A percentile compares a stretch with the other conserved stretches of the same genome.
These are phyloP conservation scores for Peromyscus melanophrys DNA, from an alignment of 2,797 vertebrate species.

Conservation along the genomic window DNA sequence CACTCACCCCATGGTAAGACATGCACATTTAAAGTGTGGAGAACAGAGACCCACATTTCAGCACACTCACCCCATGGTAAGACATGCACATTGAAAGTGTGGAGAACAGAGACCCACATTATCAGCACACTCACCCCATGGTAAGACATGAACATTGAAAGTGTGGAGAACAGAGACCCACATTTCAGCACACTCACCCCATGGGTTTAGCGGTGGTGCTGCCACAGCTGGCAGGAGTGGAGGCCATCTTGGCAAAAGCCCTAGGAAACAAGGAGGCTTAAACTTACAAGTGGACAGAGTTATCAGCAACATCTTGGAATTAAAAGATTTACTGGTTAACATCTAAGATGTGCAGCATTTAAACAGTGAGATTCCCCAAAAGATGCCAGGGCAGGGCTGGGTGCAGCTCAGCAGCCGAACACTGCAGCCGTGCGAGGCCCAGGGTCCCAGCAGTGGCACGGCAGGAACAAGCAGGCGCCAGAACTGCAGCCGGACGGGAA, in stretches of 20 bases:
- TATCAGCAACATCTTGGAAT: slow-evolving; percentile 18
- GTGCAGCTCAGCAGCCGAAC: background rate
- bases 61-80: slow-evolving; percentile 92
- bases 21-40: background rate
- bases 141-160: too few relatives aligned
- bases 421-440: background rate
- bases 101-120: background rate
- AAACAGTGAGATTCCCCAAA: slow-evolving; percentile 45
- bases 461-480: too few relatives aligned
- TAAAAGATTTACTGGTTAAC: slow-evolving; percentile 63
- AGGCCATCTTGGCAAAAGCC: slow-evolving; percentile 98
- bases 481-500: background rate
- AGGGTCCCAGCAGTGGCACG: background rate
- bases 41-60: background rate
- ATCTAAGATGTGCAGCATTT: slow-evolving; percentile 23
- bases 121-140: too few relatives aligned
- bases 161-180: background rate
- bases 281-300: slow-evolving; percentile 62
- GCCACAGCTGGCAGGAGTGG: slow-evolving; percentile 95
- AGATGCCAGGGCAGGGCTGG: background rate
- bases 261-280: slow-evolving; percentile 87
- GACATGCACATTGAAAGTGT: too few relatives aligned
- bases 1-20: too few relatives aligned
- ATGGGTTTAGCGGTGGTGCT: slow-evolving; percentile 95
- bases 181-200: slow-evolving; percentile 85